A percentile compares a stretch with the other conserved stretches of the same genome.
Evolutionary conservation across 2,113 vertebrate species (phyloP).

Genomic region (Aldabrachelys gigantea): DNA sequence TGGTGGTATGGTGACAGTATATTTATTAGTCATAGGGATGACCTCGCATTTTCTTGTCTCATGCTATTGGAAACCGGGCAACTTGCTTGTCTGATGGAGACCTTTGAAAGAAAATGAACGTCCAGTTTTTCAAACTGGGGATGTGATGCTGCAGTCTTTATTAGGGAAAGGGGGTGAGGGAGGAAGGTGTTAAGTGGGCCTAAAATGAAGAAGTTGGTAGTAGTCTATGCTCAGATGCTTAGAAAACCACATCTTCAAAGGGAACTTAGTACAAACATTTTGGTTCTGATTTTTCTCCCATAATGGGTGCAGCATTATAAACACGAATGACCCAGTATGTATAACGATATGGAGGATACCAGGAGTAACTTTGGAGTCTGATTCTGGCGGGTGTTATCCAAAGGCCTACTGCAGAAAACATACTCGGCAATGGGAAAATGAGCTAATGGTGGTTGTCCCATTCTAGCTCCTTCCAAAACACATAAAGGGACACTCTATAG

Average conservation of each 20-base stretch:
- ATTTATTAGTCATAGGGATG: slow-evolving; percentile 57
- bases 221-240: not conserved
- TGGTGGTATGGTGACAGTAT: slow-evolving; percentile 23
- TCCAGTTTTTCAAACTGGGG: not conserved
- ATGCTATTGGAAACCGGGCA: slow-evolving; percentile 27
- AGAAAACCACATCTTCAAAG: not conserved
- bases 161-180: not conserved
- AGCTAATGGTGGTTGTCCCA: not conserved
- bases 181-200: not conserved
- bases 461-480: not conserved
- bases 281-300: not conserved
- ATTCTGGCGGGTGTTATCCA: not conserved
- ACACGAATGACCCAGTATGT: not conserved
- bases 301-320: not conserved
- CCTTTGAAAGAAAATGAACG: slow-evolving; percentile 31
- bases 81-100: slow-evolving; percentile 47
- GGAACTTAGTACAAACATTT: not conserved
- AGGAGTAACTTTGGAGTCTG: not conserved
- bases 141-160: slow-evolving; percentile 10
- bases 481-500: not conserved
- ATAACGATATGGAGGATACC: not conserved
- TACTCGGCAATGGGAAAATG: not conserved
- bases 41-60: not conserved
- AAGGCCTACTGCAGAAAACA: not conserved
- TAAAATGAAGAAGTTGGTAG: slow-evolving; percentile 1